These are phyloP conservation scores for Pocillopora verrucosa DNA, from an alignment of 64 coral and sea anemone genomes.

Conservation along the genomic window DNA sequence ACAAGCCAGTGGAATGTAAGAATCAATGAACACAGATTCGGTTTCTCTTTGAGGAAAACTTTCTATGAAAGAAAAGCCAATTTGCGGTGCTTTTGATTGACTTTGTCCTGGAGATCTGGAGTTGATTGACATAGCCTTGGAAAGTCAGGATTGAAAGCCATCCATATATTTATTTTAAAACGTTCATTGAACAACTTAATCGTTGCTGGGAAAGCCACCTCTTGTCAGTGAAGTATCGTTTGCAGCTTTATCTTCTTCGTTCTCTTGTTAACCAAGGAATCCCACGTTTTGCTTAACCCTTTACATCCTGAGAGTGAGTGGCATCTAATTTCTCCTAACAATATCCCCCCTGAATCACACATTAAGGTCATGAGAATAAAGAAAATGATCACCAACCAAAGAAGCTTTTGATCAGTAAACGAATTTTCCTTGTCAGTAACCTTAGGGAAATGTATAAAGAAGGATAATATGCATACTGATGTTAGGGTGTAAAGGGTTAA, in stretches of 20 bases:
- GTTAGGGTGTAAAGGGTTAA: too few species aligned
- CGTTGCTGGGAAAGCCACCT: not conserved
- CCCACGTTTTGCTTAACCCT: too few species aligned
- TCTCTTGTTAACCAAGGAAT: not conserved
- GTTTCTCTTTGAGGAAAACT: not conserved
- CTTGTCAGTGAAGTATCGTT: not conserved
- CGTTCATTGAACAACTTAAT: not conserved
- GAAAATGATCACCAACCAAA: too few species aligned
- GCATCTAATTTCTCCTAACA: too few species aligned
- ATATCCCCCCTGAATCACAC: too few species aligned
- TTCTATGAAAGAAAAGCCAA: not conserved
- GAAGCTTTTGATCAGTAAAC: too few species aligned
- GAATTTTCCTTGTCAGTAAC: too few species aligned
- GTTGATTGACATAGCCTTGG: not conserved
- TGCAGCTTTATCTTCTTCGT: not conserved
- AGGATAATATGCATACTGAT: too few species aligned
- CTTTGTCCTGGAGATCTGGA: not conserved
- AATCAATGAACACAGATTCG: slow-evolving; percentile 21
- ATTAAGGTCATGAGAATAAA: too few species aligned
- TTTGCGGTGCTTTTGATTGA: not conserved
- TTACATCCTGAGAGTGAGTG: too few species aligned
- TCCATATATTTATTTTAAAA: slow-evolving; percentile 20
- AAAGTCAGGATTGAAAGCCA: too few species aligned
- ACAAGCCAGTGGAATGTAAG: slow-evolving; percentile 61
- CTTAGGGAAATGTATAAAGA: too few species aligned